phyloP scores from a whole-genome alignment of 92 coral and sea anemone species.

The Micromussa lordhowensis region DNA sequence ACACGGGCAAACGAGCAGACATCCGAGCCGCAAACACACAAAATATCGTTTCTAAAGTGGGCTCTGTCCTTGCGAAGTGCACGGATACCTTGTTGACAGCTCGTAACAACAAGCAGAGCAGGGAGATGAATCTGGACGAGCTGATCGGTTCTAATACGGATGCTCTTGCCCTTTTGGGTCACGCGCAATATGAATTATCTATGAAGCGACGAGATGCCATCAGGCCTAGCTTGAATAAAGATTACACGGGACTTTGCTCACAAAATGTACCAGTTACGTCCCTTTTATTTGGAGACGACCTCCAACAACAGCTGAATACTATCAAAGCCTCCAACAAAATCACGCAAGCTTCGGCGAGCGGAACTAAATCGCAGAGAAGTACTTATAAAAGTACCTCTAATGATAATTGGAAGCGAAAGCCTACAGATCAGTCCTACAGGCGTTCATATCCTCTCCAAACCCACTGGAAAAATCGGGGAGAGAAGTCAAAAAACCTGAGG shows the following conservation, averaged over 20 bases:
- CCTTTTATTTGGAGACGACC: constrained; percentile 43
- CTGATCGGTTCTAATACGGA: constrained; percentile 36
- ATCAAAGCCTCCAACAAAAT: constrained; percentile 33
- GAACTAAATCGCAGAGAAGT: constrained; percentile 17
- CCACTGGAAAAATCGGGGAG: constrained; percentile 11
- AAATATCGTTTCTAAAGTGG: constrained; percentile 45
- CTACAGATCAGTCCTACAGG: constrained; percentile 33
- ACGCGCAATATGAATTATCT: constrained; percentile 41
- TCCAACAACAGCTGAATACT: constrained; percentile 33
- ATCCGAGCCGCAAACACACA: constrained; percentile 20
- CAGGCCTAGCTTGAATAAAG: constrained; percentile 42
- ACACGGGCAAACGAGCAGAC: constrained; percentile 30
- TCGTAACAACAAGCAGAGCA: constrained; percentile 6
- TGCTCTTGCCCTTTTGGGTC: constrained; percentile 53
- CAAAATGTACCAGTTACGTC: constrained; percentile 35
- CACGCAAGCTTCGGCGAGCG: constrained; percentile 17
- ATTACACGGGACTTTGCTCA: constrained; percentile 36
- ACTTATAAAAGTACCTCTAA: constrained; percentile 20
- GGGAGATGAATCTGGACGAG: constrained; percentile 39
- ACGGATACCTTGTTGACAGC: constrained; percentile 26
- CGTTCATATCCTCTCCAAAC: constrained; percentile 9
- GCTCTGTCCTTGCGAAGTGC: constrained; percentile 42
- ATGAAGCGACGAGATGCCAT: constrained; percentile 37
- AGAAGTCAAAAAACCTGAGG: constrained; percentile 54
- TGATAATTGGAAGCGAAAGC: neutral